Base-by-base conservation (phyloP, 2,888 invertebrate species). In the Patella depressa region DNA sequence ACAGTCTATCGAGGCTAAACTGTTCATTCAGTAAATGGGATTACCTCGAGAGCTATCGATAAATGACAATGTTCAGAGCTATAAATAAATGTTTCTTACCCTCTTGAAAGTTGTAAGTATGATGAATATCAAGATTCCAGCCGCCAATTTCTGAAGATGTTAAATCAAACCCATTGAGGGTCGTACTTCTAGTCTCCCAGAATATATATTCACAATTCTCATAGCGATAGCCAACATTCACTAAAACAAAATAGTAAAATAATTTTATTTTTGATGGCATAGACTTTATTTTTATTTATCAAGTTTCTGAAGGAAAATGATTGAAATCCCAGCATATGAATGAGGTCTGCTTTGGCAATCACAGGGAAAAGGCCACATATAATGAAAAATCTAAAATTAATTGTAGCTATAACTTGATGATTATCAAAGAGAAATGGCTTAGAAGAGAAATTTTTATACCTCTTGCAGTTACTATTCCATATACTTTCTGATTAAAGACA, bases 81-180 rank as follows among this genome's bases (percentile, higher is more conserved):
- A 34, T 9, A 59, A 59, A 9, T 12, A 65, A 65, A 19, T 19
- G 24, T 53, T 4, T 53, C 76, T 57, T 91, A 95, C 96, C 98
- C 93, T 99, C 98, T 90, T 98, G 97, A 94, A 98, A 98, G 92
- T 99, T 99, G 92, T 98, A 98, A 91, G 98, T 97, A 92, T 99
- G 99, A 92, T 99, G 98, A 82, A 98, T 97, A 91, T 99, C 97
- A 76, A 99, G 93, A 74, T 98, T 98, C 98, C 98, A 99, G 72
- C 98, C 98, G 1, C 98, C 98, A 76, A 98, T 96, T 90, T 98
- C 98, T 0, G 98, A 97, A 83, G 98, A 98, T 88, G 97, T 97
- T 74, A 98, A 97, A 91, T 98, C 98, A 92, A 97, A 98, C 34
- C 98, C 98, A 91, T 97, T 96, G 86, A 99, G 92, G 59, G 96